A percentile compares a stretch with the other conserved stretches of the same genome.
phyloP scores from a whole-genome alignment of 2,888 invertebrate species.

The Caenorhabditis becei region DNA sequence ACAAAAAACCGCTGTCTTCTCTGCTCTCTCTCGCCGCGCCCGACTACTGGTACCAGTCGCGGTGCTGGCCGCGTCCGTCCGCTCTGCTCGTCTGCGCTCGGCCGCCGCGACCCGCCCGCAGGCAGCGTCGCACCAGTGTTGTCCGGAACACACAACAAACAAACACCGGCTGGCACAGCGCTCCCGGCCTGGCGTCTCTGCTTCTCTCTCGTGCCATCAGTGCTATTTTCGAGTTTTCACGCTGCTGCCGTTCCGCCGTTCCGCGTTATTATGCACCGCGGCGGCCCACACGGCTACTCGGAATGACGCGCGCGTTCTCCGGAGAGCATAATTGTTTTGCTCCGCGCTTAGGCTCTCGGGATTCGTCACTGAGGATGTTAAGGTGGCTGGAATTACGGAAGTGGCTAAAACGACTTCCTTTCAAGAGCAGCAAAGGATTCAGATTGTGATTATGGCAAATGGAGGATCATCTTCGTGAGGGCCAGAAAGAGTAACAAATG shows the following conservation, averaged over 20 bases:
- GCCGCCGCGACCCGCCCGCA: conserved; percentile 17
- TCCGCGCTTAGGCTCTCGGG: conserved; percentile 15
- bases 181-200: conserved; percentile 6
- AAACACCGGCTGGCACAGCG: conserved; percentile 63
- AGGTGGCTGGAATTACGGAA: conserved; percentile 7
- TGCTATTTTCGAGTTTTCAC: conserved; percentile 12
- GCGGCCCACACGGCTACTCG: conserved; percentile 5
- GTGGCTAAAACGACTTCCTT: not conserved
- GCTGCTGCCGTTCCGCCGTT: conserved; percentile 22
- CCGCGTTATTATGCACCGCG: conserved; percentile 19
- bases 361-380: conserved; percentile 27
- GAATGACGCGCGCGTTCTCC: conserved; percentile 17
- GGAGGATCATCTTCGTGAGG: not conserved
- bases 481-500: too few species aligned
- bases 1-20: conserved; percentile 32
- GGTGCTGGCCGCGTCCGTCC: conserved; percentile 23
- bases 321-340: conserved; percentile 41
- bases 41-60: conserved; percentile 48
- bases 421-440: too few species aligned
- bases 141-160: conserved; percentile 45
- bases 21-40: conserved; percentile 8
- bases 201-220: not conserved
- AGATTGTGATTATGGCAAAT: not conserved
- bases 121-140: conserved; percentile 10
- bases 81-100: conserved; percentile 12